Evolutionary conservation across 30 jellyfish, hydroid and myxozoan genomes (phyloP), one percentile per base, ranked within the genome.

Genomic region (Aurelia sp.): DNA sequence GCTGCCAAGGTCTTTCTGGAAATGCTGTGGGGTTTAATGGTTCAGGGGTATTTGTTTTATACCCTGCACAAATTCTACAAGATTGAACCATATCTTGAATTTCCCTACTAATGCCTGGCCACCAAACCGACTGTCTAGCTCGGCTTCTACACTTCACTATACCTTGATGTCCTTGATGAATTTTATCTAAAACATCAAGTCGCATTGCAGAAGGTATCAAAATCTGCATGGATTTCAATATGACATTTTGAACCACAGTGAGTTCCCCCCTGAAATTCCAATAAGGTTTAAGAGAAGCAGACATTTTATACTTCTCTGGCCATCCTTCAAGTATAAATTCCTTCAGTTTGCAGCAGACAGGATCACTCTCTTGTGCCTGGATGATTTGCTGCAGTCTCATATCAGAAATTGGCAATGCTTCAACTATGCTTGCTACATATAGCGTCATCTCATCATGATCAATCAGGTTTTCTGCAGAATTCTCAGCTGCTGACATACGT

Each of bases 201-300:
- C 78, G 44, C 91, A 80, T 80, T 18, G 67, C 91, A 80, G 91
- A 80, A 80, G 83, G 84, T 63, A 80, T 66, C 83, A 80, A 38
- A 80, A 80, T 80, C 84, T 81, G 77, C 84, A 67, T 65, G 19
- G 91, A 55, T 77, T 59, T 77, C 67, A 77, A 77, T 0, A 59
- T 57, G 22, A 57, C 78, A 77, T 77, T 77, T 63, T 60, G 88
- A 77, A 24, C 67, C 18, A 77, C 27, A 4, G 78, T 7, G 76
- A 77, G 40, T 21, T 77, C 88, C 40, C 78, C 88, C 33, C 33
- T 27, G 2, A 27, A 27, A 27, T 27, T 27, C 33, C 33, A 27
- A 27, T 27, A 27, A 27, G 76, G 50, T 58, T 77, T 4, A 81
- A 75, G 69, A 65, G 69, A n/a, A 81, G 50, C 84, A 66, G 91